Base-by-base conservation (phyloP, 2,797 vertebrate species). In the Hydrolagus colliei region DNA sequence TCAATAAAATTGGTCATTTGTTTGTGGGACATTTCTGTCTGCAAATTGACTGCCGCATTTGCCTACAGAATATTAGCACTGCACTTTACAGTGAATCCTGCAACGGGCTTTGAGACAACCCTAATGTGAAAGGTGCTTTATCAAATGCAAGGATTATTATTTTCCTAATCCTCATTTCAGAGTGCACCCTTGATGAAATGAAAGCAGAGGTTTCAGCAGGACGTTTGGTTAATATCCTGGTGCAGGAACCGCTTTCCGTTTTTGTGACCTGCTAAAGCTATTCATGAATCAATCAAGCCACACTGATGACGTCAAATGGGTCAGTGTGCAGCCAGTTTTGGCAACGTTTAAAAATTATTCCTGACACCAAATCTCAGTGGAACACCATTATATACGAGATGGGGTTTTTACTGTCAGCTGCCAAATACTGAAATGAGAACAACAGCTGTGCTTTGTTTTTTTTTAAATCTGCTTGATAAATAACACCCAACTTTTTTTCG, bases 361-460 rank as follows among this genome's bases (percentile, higher is more conserved):
- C 59, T 20, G 14, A 13, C 41, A 59, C 41, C 18, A 16, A 32
- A 76, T 52, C 74, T 76, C 35, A 52, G 10, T 76, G 74, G 74
- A 76, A 76, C 18, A 59, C 9, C 6, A 59, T 59, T 76, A 76
- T 76, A 41, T 20, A 59, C 59, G 41, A 59, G 52, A 52, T 20
- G 9, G 74, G 41, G 74, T 76, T 76, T 59, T 41, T 41, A 76
- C 35, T 76, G 32, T 52, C 16, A 76, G 74, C 35, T 76, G 74
- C 35, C 74, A 52, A 76, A 76, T 76, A 32, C 74, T 41, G 52
- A 76, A 76, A 52, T 76, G 59, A 22, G 76, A 78, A 22, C 59
- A 27, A 61, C 76, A 78, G 76, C 76, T 78, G 76, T 22, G n/a
- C 35, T 76, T 76, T 76, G 18, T 41, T 18, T 14, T 20, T 61